These are phyloP conservation scores for Pristionchus entomophagus DNA, from an alignment of 2,888 invertebrate species.

Conservation along the genomic window DNA sequence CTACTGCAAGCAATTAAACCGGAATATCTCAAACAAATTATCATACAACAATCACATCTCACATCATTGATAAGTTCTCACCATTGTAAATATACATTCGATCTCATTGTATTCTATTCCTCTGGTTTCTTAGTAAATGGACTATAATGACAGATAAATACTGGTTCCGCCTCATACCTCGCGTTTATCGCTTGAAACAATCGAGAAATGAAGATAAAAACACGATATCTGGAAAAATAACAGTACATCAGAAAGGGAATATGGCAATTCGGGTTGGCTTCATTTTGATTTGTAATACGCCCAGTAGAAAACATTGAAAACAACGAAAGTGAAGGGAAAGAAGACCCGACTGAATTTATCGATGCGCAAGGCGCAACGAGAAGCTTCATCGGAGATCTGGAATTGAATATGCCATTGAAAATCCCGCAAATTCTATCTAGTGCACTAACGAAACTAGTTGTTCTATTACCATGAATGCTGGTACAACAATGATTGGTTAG, in stretches of 20 bases:
- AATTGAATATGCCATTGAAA: background rate
- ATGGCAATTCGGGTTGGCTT: background rate
- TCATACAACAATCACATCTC: no score
- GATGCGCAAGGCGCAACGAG: conserved; percentile 65
- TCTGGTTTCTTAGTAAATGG: background rate
- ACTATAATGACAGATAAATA: no score
- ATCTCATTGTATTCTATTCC: no score
- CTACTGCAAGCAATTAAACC: no score
- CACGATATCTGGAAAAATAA: no score
- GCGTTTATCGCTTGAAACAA: background rate
- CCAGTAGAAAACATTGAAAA: conserved; percentile 67
- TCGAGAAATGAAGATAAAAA: background rate
- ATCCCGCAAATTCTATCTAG: background rate
- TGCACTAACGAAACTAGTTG: background rate
- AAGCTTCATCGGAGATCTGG: conserved; percentile 60
- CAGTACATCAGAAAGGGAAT: background rate
- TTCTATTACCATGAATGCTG: no score
- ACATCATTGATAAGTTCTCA: no score
- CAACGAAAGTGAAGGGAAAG: conserved; percentile 65
- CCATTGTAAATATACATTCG: no score
- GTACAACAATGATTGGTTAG: no score
- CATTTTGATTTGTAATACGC: conserved; percentile 56
- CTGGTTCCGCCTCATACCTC: no score
- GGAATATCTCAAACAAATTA: no score
- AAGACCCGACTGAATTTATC: conserved; percentile 66